A percentile compares a stretch with the other conserved stretches of the same genome.
These are phyloP conservation scores for Thalassoma bifasciatum DNA, from an alignment of 2,113 vertebrate genomes.

Conservation along the genomic window DNA sequence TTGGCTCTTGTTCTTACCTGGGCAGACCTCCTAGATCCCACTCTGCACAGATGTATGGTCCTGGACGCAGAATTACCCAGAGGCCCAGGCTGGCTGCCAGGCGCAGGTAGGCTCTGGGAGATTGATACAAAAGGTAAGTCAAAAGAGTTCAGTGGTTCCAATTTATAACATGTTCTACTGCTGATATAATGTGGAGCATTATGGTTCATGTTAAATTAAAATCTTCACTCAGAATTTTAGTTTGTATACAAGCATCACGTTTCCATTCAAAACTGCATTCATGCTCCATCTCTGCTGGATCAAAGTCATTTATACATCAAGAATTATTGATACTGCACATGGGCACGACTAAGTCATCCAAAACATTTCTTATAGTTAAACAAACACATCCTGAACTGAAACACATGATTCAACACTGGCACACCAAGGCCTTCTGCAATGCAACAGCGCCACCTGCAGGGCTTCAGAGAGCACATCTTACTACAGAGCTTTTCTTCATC, in stretches of 20 bases:
- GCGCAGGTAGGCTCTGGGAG: conserved; percentile 85
- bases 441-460: conserved; percentile 66
- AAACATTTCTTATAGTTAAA: neutral
- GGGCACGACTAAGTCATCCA: conserved; percentile 6
- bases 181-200: neutral
- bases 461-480: neutral
- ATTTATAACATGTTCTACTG: conserved; percentile 39
- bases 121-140: conserved; percentile 24
- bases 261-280: neutral
- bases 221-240: neutral
- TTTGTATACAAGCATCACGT: neutral
- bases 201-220: no score
- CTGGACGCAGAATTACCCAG: conserved; percentile 93
- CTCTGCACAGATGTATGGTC: conserved; percentile 93
- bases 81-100: conserved; percentile 86
- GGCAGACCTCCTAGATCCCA: conserved; percentile 92
- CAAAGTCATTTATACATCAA: neutral
- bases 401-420: neutral
- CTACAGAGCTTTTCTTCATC: neutral
- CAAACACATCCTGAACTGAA: neutral
- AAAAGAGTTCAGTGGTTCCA: neutral
- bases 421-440: neutral
- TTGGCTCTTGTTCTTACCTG: conserved; percentile 80
- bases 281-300: neutral
- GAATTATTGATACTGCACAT: neutral